Evolutionary conservation across 2,888 invertebrate genomes (phyloP), one percentile per base, ranked within the genome.

Genomic region (Dynastes hyllus): DNA sequence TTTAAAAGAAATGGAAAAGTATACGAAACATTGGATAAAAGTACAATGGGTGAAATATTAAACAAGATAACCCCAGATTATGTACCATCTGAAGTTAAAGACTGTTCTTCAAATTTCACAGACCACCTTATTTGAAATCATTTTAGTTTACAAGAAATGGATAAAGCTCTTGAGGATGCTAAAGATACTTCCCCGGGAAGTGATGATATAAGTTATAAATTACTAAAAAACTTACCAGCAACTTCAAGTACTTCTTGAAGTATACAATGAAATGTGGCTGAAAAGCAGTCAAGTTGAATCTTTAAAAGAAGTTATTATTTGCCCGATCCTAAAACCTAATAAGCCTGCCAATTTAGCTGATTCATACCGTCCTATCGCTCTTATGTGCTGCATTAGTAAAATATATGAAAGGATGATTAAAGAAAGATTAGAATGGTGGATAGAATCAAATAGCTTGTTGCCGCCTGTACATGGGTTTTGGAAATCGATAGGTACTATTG

Each of bases 201-300:
- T 2, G 66, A 77, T 66, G 22, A 77, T 51, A 66, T 77, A 6
- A 51, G 32, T 13, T 77, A 77, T 51, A 50, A 51, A 22, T 5
- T 77, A 8, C 27, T 66, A 27, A 65, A 67, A 29, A 37, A 66
- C 53, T n/a, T 77, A 1, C 76, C 76, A 11, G 63, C 8, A n/a
- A n/a, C n/a, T n/a, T n/a, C n/a, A 65, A 65, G 32, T 65, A 11
- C 63, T 65, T 65, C 32, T 65, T 27, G 40, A 40, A 45, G 55
- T 55, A 5, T 77, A 22, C 51, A 77, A 77, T 16, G 76, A 77
- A 27, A 77, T 77, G 53, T 66, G 76, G 73, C 29, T 58, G 3
- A 58, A 73, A 37, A 32, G 22, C n/a, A n/a, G 6, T 2, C 6
- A 71, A 37, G 70, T 32, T n/a, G 55, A 71, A n/a, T 32, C 37